Conservation (phyloP, 2,888 invertebrate species). For the Coleophora flavipennella region DNA sequence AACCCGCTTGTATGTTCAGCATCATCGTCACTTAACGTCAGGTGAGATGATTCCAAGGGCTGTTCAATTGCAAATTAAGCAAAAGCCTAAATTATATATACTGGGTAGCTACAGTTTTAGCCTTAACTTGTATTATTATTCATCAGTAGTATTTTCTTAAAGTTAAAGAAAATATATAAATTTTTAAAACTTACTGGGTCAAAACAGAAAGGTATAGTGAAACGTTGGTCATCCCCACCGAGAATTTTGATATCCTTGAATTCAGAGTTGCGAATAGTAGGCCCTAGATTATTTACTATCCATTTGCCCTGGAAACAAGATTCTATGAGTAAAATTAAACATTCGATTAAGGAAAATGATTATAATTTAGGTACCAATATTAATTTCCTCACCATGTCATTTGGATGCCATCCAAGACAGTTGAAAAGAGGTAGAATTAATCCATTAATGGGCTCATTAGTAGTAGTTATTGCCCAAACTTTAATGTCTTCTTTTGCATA, state of each 20-base stretch:
- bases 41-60: too few species aligned
- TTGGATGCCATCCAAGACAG: conserved; percentile 80
- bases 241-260: conserved; percentile 78
- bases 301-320: conserved; percentile 73
- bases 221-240: conserved; percentile 83
- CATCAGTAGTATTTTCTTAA: too few species aligned
- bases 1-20: too few species aligned
- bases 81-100: too few species aligned
- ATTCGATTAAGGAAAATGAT: too few species aligned
- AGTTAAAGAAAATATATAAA: too few species aligned
- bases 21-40: too few species aligned
- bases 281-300: conserved; percentile 82
- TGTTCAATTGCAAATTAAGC: too few species aligned
- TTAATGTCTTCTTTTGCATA: conserved; percentile 75
- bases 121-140: too few species aligned
- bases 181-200: conserved; percentile 67
- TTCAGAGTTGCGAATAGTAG: conserved; percentile 72
- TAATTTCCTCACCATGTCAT: conserved; percentile 57
- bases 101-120: too few species aligned
- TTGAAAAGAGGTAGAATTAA: conserved; percentile 72
- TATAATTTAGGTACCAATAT: too few species aligned
- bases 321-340: too few species aligned
- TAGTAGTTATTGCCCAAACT: conserved; percentile 87
- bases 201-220: conserved; percentile 77
- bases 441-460: conserved; percentile 86